Conservation (phyloP, 35 echinoderm and acorn worm species). For the Heliocidaris erythrogramma region DNA sequence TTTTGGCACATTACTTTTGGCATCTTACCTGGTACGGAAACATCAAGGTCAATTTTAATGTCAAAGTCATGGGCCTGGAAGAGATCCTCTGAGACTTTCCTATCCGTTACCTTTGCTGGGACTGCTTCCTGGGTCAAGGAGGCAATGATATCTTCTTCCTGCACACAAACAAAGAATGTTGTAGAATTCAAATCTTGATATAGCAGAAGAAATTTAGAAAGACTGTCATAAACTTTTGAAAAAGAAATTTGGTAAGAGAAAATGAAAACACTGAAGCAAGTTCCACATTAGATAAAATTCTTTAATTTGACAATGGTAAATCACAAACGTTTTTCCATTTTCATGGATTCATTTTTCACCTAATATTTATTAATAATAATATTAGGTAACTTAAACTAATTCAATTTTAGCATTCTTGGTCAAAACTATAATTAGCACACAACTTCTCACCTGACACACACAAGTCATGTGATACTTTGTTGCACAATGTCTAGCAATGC, state of each 20-base stretch:
- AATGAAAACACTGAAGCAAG: no score
- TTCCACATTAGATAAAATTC: no score
- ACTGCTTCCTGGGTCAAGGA: slow-evolving; percentile 70
- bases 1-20: neutral
- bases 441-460: no score
- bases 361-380: no score
- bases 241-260: neutral
- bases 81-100: slow-evolving; percentile 92
- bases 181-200: neutral
- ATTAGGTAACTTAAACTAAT: no score
- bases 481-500: no score
- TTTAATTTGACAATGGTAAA: no score
- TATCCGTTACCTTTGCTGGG: slow-evolving; percentile 81
- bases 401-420: no score
- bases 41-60: slow-evolving; percentile 97
- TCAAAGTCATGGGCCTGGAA: slow-evolving; percentile 99
- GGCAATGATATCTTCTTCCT: slow-evolving; percentile 81
- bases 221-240: neutral
- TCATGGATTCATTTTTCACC: no score
- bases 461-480: no score
- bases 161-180: slow-evolving; percentile 17
- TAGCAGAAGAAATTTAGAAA: neutral
- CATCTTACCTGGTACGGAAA: slow-evolving; percentile 75
- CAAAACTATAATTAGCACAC: no score
- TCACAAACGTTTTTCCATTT: no score